phyloP scores from a whole-genome alignment of 2,113 vertebrate genomes.

The Alectura lathami region DNA sequence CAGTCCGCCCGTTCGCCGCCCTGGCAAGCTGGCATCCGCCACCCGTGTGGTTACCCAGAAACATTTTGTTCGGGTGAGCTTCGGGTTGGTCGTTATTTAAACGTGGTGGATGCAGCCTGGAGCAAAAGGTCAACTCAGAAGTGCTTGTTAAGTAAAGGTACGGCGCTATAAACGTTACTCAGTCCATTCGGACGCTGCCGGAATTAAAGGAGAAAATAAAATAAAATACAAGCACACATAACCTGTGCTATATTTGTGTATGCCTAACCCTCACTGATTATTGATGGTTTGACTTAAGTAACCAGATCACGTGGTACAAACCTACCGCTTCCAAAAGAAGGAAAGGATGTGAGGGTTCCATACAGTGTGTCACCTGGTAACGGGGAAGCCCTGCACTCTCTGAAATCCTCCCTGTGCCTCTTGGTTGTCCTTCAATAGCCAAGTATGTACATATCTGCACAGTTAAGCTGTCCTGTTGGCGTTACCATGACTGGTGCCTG shows the following conservation, averaged over 20 bases:
- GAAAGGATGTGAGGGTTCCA: neutral
- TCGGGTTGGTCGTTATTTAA: fast-evolving
- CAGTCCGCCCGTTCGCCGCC: too few relatives aligned
- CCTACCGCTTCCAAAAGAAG: neutral
- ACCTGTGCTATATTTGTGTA: too few relatives aligned
- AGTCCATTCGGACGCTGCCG: fast-evolving
- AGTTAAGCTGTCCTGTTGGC: neutral
- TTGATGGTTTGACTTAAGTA: fast-evolving
- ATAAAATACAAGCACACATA: fast-evolving
- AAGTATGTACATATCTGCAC: fast-evolving
- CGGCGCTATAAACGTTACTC: fast-evolving
- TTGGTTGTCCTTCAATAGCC: fast-evolving
- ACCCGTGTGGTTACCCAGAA: fast-evolving
- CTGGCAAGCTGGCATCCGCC: too few relatives aligned
- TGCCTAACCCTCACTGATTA: neutral
- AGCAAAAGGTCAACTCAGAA: neutral
- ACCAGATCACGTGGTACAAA: neutral
- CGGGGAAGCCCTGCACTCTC: neutral
- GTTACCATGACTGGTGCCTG: neutral
- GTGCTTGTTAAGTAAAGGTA: fast-evolving
- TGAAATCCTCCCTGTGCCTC: neutral
- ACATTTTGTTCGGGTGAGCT: fast-evolving
- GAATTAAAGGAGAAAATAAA: neutral
- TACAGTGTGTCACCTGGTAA: neutral
- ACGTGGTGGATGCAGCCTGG: fast-evolving